Evolutionary conservation across 2,797 vertebrate genomes (phyloP).

Genomic region (Pipistrellus pipistrellus): DNA sequence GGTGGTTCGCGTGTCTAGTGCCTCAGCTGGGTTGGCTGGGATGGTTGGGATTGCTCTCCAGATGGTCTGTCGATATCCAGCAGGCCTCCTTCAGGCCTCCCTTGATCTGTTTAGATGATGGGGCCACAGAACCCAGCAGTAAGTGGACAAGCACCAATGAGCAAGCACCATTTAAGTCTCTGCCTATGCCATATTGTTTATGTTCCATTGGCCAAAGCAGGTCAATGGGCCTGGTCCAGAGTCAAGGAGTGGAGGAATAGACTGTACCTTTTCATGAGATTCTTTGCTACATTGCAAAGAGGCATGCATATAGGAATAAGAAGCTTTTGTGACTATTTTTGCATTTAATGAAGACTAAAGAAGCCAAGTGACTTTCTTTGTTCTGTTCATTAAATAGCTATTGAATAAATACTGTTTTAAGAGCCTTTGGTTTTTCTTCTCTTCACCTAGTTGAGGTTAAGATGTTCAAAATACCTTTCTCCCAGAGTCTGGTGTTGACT

Average conservation of each 20-base stretch:
- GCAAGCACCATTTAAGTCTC: neutral
- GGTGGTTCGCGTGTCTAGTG: neutral
- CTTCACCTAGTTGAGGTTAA: conserved; percentile 6
- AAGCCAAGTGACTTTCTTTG: neutral
- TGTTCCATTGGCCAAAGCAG: neutral
- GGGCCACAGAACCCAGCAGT: neutral
- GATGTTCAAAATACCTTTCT: conserved; percentile 36
- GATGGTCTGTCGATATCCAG: neutral
- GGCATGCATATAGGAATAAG: fast-evolving
- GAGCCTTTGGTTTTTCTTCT: neutral
- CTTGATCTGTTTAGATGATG: neutral
- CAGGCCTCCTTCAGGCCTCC: neutral
- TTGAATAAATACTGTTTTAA: neutral
- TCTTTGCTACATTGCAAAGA: neutral
- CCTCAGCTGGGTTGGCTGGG: neutral
- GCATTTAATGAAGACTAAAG: neutral
- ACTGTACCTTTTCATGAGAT: neutral
- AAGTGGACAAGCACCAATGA: neutral
- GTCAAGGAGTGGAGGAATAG: neutral
- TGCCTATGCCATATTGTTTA: neutral
- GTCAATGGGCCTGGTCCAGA: neutral
- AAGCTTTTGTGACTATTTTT: neutral
- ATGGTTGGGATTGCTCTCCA: neutral
- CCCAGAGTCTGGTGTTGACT: conserved; percentile 15
- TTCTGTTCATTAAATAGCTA: conserved; percentile 4